These are phyloP conservation scores for Parelbella ahira DNA, from an alignment of 2,888 invertebrate species.

Conservation along the genomic window DNA sequence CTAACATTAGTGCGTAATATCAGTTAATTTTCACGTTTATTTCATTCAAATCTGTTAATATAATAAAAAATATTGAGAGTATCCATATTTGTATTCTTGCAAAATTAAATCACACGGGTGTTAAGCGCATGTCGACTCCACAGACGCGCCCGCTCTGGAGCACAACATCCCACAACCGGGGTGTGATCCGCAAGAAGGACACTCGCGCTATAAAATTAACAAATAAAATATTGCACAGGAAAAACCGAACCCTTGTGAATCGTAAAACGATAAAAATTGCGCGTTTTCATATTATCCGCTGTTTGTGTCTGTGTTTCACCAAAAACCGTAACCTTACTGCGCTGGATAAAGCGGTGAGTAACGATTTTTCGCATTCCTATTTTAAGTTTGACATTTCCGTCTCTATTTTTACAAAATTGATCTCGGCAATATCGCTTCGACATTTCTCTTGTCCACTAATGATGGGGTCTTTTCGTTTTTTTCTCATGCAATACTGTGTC, in stretches of 20 bases:
- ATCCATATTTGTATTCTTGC: too few relatives aligned
- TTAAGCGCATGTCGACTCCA: conserved; percentile 44
- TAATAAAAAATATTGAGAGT: too few relatives aligned
- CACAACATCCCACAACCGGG: conserved; percentile 65
- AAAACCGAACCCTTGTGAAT: conserved; percentile 26
- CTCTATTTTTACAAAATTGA: conserved; percentile 38
- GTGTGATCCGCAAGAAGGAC: conserved; percentile 65
- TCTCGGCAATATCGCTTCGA: neutral
- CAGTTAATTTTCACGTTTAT: too few relatives aligned
- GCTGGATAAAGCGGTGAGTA: conserved; percentile 44
- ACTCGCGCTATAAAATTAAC: conserved; percentile 58
- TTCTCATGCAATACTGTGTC: too few relatives aligned
- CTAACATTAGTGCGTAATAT: too few relatives aligned
- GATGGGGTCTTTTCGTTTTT: too few relatives aligned
- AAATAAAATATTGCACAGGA: conserved; percentile 46
- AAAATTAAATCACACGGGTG: too few relatives aligned
- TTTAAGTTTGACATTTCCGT: conserved; percentile 35
- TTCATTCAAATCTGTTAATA: too few relatives aligned
- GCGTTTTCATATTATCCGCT: neutral
- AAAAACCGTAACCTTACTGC: conserved; percentile 28
- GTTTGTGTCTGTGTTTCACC: conserved; percentile 14
- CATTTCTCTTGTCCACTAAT: too few relatives aligned
- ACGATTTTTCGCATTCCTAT: conserved; percentile 51
- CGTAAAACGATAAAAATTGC: conserved; percentile 22
- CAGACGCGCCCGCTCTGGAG: conserved; percentile 22